A percentile compares a stretch with the other conserved stretches of the same genome.
Evolutionary conservation across 2,888 invertebrate genomes (phyloP).

Genomic region (Netelia virgata): DNA sequence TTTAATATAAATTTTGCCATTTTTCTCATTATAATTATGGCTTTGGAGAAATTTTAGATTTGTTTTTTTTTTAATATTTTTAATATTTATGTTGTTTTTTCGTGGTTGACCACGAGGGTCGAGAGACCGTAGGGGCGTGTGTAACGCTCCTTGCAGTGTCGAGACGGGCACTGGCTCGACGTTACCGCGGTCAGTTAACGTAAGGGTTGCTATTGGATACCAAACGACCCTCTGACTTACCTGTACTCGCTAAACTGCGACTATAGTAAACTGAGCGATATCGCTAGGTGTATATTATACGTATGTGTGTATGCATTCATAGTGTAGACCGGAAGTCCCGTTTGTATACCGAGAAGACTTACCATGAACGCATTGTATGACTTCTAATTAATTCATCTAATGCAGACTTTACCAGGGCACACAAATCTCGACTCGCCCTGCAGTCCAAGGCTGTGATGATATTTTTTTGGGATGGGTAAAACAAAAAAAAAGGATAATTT

Average conservation of each 20-base stretch:
- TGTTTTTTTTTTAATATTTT: background rate
- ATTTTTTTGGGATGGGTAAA: no score
- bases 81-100: background rate
- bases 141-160: conserved; percentile 77
- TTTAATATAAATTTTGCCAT: background rate
- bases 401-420: conserved; percentile 14
- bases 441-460: background rate
- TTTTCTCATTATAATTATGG: background rate
- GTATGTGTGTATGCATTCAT: background rate
- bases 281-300: background rate
- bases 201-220: conserved; percentile 81
- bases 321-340: conserved; percentile 1
- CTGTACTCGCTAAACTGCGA: conserved; percentile 16
- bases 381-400: conserved; percentile 32
- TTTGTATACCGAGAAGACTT: background rate
- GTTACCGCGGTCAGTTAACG: conserved; percentile 75
- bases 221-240: conserved; percentile 62
- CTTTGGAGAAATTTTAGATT: background rate
- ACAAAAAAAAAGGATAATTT: no score
- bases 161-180: conserved; percentile 77
- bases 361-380: conserved; percentile 12
- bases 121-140: conserved; percentile 35
- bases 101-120: conserved; percentile 66
- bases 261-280: conserved; percentile 15
- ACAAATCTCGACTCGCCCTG: background rate